Percentiles rank a stretch among this genome's conserved stretches.
phyloP scores from a whole-genome alignment of 2,888 invertebrate genomes.

The Mactromeris polynyma region DNA sequence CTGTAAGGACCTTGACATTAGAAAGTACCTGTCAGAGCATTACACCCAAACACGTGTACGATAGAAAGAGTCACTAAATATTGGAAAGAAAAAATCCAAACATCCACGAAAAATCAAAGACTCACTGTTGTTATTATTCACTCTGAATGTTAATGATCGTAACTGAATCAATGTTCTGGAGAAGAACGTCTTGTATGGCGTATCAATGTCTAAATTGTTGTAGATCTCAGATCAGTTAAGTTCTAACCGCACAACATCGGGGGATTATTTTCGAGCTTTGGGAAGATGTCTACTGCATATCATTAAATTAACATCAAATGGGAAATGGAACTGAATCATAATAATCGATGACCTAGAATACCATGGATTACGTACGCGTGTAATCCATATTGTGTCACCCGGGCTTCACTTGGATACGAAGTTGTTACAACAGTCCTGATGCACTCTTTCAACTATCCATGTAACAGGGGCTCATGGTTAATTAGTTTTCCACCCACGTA shows the following conservation, averaged over 20 bases:
- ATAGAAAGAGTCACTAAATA: no score
- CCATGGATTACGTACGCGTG: neutral
- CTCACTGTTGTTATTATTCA: no score
- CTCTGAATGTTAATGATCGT: neutral
- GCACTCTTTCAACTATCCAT: neutral
- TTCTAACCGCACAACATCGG: neutral
- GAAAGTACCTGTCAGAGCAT: no score
- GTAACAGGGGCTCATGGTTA: neutral
- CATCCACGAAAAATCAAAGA: neutral
- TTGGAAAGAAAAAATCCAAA: neutral
- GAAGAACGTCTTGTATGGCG: neutral
- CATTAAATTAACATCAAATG: neutral
- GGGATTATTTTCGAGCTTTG: neutral
- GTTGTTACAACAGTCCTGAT: neutral
- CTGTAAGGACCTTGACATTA: no score
- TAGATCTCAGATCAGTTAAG: neutral
- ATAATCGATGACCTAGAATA: neutral
- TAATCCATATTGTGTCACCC: neutral
- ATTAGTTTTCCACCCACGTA: neutral
- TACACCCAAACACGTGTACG: no score
- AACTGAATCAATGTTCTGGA: neutral
- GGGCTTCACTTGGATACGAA: neutral
- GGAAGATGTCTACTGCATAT: neutral
- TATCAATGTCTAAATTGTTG: neutral
- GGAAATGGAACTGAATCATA: neutral